phyloP scores from a whole-genome alignment of 2,113 vertebrate species.

The Malurus cyaneus region DNA sequence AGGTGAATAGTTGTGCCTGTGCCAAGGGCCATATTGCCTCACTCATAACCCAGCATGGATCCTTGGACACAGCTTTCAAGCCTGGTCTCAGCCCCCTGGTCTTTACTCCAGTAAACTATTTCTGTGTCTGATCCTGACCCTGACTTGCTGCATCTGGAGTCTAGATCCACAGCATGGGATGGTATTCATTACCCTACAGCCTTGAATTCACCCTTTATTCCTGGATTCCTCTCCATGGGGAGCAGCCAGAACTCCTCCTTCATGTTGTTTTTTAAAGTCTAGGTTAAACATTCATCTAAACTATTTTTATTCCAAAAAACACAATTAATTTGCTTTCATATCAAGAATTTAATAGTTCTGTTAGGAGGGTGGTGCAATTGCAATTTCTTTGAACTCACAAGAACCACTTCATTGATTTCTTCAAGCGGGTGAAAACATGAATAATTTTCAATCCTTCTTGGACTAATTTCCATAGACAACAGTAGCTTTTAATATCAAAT shows the following conservation, averaged over 20 bases:
- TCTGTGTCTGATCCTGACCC: not conserved
- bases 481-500: not conserved
- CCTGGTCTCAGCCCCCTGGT: not conserved
- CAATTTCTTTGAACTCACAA: not conserved
- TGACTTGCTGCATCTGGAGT: not conserved
- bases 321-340: not conserved
- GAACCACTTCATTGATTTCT: not conserved
- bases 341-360: not conserved
- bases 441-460: not conserved
- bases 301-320: not conserved
- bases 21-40: accelerated
- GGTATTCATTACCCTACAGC: not conserved
- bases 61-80: not conserved
- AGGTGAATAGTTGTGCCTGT: not conserved
- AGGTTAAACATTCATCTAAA: not conserved
- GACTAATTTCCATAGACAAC: not conserved
- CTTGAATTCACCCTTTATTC: not conserved
- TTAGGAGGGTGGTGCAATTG: not conserved
- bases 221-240: accelerated
- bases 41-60: not conserved
- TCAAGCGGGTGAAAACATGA: not conserved
- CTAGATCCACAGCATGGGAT: accelerated
- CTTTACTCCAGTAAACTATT: not conserved
- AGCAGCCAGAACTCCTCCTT: not conserved
- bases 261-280: no score